Percentiles rank a stretch among this genome's conserved stretches.
Evolutionary conservation across 2,888 invertebrate species (phyloP).

Genomic region (Diploptera punctata): DNA sequence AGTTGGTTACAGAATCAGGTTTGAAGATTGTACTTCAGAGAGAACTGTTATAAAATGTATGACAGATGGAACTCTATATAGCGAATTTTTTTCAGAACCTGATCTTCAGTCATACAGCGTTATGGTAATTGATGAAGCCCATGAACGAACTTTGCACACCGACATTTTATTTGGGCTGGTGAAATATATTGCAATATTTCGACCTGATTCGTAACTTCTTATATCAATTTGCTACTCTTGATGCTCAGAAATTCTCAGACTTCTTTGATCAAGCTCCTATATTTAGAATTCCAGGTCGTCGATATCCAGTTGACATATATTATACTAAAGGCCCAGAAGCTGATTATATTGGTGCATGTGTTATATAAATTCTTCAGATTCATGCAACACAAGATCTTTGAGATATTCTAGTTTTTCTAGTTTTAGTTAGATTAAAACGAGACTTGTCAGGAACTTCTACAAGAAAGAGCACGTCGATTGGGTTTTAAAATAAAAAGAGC

Average conservation of each 20-base stretch:
- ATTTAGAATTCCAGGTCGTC: conserved; percentile 87
- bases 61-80: conserved; percentile 98
- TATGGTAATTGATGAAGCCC: conserved; percentile 91
- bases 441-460: conserved; percentile 85
- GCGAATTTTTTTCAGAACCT: too few species aligned
- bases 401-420: conserved; percentile 93
- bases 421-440: conserved; percentile 92
- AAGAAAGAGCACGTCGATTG: conserved; percentile 89
- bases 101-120: too few species aligned
- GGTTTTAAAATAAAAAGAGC: conserved; percentile 91
- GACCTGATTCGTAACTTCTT: not conserved
- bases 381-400: conserved; percentile 97
- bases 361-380: conserved; percentile 97
- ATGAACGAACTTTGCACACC: not conserved
- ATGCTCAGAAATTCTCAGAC: conserved; percentile 96
- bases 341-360: conserved; percentile 97
- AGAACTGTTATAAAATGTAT: too few species aligned
- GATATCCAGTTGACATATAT: conserved; percentile 98
- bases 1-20: too few species aligned
- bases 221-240: conserved; percentile 76
- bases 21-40: too few species aligned
- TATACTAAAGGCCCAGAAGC: conserved; percentile 99
- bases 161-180: not conserved
- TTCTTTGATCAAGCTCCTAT: conserved; percentile 99
- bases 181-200: not conserved